These are phyloP conservation scores for Drosophila gunungcola DNA, from an alignment of 1,140 invertebrate species.

Conservation along the genomic window DNA sequence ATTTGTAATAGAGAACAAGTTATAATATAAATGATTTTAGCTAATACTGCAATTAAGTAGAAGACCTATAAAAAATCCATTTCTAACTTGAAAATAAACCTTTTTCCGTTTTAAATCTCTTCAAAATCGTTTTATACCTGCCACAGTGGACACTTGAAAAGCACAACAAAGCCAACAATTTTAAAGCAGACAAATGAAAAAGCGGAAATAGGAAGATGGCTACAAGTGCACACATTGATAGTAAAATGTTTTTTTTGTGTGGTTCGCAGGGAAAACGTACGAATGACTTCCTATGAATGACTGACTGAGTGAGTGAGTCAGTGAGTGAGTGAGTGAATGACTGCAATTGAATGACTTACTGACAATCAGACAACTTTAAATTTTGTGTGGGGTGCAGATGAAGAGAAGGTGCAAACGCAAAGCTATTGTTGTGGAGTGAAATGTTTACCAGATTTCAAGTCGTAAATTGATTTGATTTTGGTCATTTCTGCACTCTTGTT, in stretches of 20 bases:
- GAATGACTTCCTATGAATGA: slow-evolving; percentile 29
- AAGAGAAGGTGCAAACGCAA: slow-evolving; percentile 1
- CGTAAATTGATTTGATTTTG: slow-evolving; percentile 72
- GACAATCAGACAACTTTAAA: slow-evolving; percentile 10
- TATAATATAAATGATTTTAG: too few species aligned
- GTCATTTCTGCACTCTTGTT: slow-evolving; percentile 53
- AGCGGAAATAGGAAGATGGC: slow-evolving; percentile 1
- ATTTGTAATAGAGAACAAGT: too few species aligned
- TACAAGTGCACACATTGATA: slow-evolving; percentile 26
- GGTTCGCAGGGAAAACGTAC: not conserved
- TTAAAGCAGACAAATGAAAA: slow-evolving; percentile 24
- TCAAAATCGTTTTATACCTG: not conserved
- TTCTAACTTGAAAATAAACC: not conserved
- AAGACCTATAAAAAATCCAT: not conserved
- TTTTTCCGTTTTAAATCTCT: not conserved
- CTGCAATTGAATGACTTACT: slow-evolving; percentile 45
- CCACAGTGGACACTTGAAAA: slow-evolving; percentile 10
- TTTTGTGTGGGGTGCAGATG: not conserved
- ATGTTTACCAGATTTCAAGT: slow-evolving; percentile 68
- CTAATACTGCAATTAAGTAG: too few species aligned
- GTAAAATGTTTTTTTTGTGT: slow-evolving; percentile 46
- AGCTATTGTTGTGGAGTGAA: slow-evolving; percentile 54
- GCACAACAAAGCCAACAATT: slow-evolving; percentile 18
- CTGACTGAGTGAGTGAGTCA: slow-evolving; percentile 7
- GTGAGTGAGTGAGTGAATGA: slow-evolving; percentile 1